A percentile compares a stretch with the other conserved stretches of the same genome.
Evolutionary conservation across 2,113 vertebrate genomes (phyloP).

Genomic region (Eudorcas thomsonii): DNA sequence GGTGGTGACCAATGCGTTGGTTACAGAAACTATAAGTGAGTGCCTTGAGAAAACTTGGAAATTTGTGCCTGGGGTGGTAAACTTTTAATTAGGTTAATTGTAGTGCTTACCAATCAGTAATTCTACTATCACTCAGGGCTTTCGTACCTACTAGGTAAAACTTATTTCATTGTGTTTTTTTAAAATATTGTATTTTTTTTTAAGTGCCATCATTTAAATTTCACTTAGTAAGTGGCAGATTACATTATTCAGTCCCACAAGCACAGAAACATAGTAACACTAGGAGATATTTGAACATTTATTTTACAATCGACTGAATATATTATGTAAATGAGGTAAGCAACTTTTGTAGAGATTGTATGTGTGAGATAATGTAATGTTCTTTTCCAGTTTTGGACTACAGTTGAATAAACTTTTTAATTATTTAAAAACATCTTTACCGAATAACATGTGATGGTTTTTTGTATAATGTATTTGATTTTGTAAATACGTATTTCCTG

Average conservation of each 20-base stretch:
- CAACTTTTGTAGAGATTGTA: slow-evolving; percentile 89
- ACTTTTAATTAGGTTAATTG: slow-evolving; percentile 84
- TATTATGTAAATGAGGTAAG: slow-evolving; percentile 89
- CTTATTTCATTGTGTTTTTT: slow-evolving; percentile 81
- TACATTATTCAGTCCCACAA: slow-evolving; percentile 85
- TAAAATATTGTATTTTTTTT: slow-evolving; percentile 79
- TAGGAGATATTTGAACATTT: slow-evolving; percentile 83
- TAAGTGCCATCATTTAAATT: slow-evolving; percentile 88
- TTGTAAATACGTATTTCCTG: slow-evolving; percentile 92
- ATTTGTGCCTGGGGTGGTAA: slow-evolving; percentile 85
- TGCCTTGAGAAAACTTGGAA: slow-evolving; percentile 85
- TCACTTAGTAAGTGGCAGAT: slow-evolving; percentile 91
- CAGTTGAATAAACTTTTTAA: slow-evolving; percentile 91
- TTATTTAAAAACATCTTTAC: slow-evolving; percentile 91
- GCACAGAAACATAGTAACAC: slow-evolving; percentile 85
- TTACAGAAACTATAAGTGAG: slow-evolving; percentile 83
- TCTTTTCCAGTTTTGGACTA: slow-evolving; percentile 90
- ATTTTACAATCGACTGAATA: slow-evolving; percentile 86
- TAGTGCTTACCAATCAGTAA: slow-evolving; percentile 85
- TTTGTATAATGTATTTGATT: slow-evolving; percentile 92
- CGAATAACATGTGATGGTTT: slow-evolving; percentile 88
- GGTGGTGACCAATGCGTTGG: slow-evolving; percentile 77
- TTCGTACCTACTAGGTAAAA: slow-evolving; percentile 84
- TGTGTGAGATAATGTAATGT: slow-evolving; percentile 90
- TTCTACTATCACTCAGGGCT: slow-evolving; percentile 86